Evolutionary conservation across 1,140 invertebrate species (phyloP), one percentile per base, ranked within the genome.

Genomic region (Meteorus sp.): DNA sequence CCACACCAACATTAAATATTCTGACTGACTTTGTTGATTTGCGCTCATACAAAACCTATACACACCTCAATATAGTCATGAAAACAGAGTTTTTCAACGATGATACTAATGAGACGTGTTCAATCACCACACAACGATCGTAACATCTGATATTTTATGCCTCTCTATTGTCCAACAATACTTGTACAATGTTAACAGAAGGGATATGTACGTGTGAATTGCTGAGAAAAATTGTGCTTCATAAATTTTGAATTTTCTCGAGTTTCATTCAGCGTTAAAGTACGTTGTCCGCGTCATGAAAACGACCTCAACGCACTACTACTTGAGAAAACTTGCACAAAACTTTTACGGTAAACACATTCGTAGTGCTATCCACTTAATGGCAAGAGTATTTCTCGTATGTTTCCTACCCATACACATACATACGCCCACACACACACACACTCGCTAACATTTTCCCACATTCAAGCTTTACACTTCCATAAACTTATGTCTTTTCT

Each of bases 271-370:
- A 19, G 33, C 55, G 29, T 43, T 48, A 56, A 56, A 56, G 55
- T 45, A 47, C 55, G 55, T 56, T 56, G 55, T 56, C 43, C 44
- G 55, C 55, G 55, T 33, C 48, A 47, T 47, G 55, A 43, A 56
- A 56, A 58, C 56, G 56, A 58, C 20, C 45, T 48, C 35, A 11
- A 39, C 15, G 13, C 13, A 39, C 15, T n/a, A 39, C 35, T 13
- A 39, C 56, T 19, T 17, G 33, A 35, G 66, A 60, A 69, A 69
- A 68, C 64, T 66, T 50, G 47, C 54, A 50, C 25, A 44, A 29
- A 63, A 66, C 35, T 66, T 66, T 64, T 56, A 50, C 23, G 48
- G 67, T 69, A 68, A 69, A 69, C 66, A 69, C 66, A 68, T 69
- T 69, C 59, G 59, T 69, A 69, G 22, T 23, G n/a, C 8, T 11